Evolutionary conservation across 2,113 vertebrate genomes (phyloP), one percentile per base, ranked within the genome.

Genomic region (Actinemys pallida): DNA sequence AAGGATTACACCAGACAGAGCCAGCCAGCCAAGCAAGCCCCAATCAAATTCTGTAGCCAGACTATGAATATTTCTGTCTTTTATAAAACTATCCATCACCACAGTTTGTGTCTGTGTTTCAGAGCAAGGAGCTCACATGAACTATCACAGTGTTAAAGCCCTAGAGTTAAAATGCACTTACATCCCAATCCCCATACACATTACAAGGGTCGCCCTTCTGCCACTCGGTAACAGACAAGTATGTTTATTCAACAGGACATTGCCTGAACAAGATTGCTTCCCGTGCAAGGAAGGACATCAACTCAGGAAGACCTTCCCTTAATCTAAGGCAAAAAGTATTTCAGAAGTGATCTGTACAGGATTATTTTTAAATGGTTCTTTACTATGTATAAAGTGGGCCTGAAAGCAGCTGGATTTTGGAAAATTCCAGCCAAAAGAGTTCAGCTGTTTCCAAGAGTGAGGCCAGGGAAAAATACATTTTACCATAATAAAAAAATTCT

Each of bases 191-290:
- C 1, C 8, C 54, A 54, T 6, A 9, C 3, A 79, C 62, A 25
- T 24, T 0, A 0, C 22, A 80, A 54, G 42, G 8, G 5, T 31
- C 8, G 2, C 17, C 35, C 47, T 80, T 20, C 76, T 83, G 2
- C 16, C 81, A 87, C 84, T 90, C 47, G 9, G 65, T 72, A 39
- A 72, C 24, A 59, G n/a, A 47, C 79, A 76, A 91, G 54, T 14
- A 12, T 47, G 25, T n/a, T 88, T 56, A 12, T 16, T 54, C 45
- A n/a, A 4, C 52, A 22, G 24, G 42, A 1, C 3, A 4, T 13
- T 49, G 76, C 25, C 35, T n/a, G 31, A 47, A 47, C n/a, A 25
- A 22, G 65, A 31, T 83, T 56, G 17, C 1, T 35, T 75, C 53
- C 52, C 49, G 52, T 47, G 27, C 76, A 87, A 72, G 93, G 80